Percentiles rank a stretch among this genome's conserved stretches.
phyloP scores from a whole-genome alignment of 92 coral and sea anemone genomes.

The Chrysogorgia sp. region DNA sequence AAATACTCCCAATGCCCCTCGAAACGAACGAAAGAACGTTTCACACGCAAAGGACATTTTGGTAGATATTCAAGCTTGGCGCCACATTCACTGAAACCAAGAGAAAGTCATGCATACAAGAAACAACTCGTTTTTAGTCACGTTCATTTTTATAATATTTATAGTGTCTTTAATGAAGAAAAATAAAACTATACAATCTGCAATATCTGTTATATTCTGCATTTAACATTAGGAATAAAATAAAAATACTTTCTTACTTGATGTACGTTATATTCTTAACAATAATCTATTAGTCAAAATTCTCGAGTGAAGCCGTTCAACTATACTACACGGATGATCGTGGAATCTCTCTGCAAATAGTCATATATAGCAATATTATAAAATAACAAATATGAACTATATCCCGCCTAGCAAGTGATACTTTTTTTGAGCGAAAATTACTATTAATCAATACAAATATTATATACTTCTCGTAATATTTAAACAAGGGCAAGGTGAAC shows the following conservation, averaged over 20 bases:
- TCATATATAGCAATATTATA: slow-evolving; percentile 2
- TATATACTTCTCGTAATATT: slow-evolving; percentile 78
- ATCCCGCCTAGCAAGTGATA: background rate
- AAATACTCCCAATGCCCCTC: too few species aligned
- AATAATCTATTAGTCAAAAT: slow-evolving; percentile 2
- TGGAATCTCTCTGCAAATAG: slow-evolving; percentile 1
- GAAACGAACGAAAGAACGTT: too few species aligned
- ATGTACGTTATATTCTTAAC: slow-evolving; percentile 38
- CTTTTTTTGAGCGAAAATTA: slow-evolving; percentile 61
- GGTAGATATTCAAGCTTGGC: too few species aligned
- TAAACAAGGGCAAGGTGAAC: slow-evolving; percentile 8
- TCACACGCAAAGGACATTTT: too few species aligned
- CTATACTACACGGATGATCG: background rate
- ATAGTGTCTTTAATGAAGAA: slow-evolving; percentile 46
- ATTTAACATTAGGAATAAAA: slow-evolving; percentile 49
- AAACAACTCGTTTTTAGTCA: too few species aligned
- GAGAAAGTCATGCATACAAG: too few species aligned
- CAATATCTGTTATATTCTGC: slow-evolving; percentile 50
- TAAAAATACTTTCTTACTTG: slow-evolving; percentile 35
- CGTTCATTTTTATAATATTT: slow-evolving; percentile 1
- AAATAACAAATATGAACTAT: slow-evolving; percentile 29
- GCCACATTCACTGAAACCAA: too few species aligned
- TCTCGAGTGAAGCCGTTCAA: background rate
- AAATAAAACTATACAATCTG: slow-evolving; percentile 52
- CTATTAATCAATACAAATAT: slow-evolving; percentile 98